phyloP scores from a whole-genome alignment of 2,797 vertebrate species.

The Orientallactaga sibirica region DNA sequence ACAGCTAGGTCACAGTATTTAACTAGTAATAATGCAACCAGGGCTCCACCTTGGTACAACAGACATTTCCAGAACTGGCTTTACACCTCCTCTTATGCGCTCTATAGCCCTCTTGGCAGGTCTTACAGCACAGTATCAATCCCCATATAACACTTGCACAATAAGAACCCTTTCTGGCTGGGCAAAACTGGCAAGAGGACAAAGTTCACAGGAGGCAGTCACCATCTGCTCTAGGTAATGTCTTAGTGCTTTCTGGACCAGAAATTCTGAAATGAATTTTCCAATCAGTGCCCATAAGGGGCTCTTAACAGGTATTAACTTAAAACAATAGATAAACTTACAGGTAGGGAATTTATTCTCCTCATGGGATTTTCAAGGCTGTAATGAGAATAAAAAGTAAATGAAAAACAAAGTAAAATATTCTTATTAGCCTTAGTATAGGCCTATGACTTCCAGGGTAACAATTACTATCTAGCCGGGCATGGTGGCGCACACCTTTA shows the following conservation, averaged over 20 bases:
- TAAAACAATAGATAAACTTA: constrained; percentile 87
- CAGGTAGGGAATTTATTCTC: constrained; percentile 94
- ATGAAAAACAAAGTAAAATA: constrained; percentile 60
- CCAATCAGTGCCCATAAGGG: background rate
- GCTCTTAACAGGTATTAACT: background rate
- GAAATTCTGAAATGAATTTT: background rate
- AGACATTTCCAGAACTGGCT: background rate
- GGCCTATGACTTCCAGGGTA: background rate
- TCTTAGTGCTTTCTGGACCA: background rate
- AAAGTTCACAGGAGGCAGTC: background rate
- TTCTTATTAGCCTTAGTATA: background rate
- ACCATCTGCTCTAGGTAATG: background rate
- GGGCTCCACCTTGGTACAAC: accelerated
- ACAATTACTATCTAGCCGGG: too few relatives aligned
- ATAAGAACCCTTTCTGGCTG: constrained; percentile 43
- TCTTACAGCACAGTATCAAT: background rate
- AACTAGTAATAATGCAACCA: background rate
- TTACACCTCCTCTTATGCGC: background rate
- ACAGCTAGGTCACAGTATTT: background rate
- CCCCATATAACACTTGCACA: background rate
- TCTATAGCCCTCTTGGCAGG: background rate
- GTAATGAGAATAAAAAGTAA: constrained; percentile 69
- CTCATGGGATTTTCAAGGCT: constrained; percentile 91
- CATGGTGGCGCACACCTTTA: too few relatives aligned
- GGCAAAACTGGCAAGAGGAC: background rate